Percentiles rank a stretch among this genome's conserved stretches.
Evolutionary conservation across 2,888 invertebrate species (phyloP).

Genomic region (Dryobota labecula): DNA sequence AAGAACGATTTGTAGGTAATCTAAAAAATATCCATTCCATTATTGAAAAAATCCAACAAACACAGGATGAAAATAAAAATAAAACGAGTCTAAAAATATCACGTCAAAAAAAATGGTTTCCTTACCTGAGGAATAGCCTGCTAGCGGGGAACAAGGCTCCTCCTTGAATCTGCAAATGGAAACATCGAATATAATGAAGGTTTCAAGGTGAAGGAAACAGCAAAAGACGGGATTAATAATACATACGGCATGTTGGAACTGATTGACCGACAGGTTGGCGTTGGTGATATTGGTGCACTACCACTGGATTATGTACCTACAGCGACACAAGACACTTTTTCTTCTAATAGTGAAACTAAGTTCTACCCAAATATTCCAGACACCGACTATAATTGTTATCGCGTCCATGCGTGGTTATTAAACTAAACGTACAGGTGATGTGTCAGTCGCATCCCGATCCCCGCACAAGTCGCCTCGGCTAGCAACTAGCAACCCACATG

Average conservation of each 20-base stretch:
- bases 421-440: neutral
- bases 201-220: slow-evolving; percentile 20
- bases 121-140: slow-evolving; percentile 70
- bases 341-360: too few species aligned
- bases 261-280: neutral
- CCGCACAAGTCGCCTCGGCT: neutral
- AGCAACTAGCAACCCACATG: slow-evolving; percentile 40
- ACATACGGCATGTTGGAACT: slow-evolving; percentile 19
- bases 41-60: slow-evolving; percentile 13
- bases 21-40: neutral
- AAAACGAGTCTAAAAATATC: slow-evolving; percentile 17
- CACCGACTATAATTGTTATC: neutral
- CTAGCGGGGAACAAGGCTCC: slow-evolving; percentile 73
- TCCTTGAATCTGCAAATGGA: slow-evolving; percentile 81
- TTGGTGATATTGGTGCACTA: neutral
- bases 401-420: neutral
- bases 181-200: slow-evolving; percentile 37
- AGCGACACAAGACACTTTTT: neutral
- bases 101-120: neutral
- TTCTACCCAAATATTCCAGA: neutral
- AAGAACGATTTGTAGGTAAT: neutral
- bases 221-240: slow-evolving; percentile 14
- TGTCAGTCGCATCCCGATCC: neutral
- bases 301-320: neutral
- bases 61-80: neutral